These are phyloP conservation scores for Scolopax mira DNA, from an alignment of 2,113 vertebrate genomes.

Conservation along the genomic window DNA sequence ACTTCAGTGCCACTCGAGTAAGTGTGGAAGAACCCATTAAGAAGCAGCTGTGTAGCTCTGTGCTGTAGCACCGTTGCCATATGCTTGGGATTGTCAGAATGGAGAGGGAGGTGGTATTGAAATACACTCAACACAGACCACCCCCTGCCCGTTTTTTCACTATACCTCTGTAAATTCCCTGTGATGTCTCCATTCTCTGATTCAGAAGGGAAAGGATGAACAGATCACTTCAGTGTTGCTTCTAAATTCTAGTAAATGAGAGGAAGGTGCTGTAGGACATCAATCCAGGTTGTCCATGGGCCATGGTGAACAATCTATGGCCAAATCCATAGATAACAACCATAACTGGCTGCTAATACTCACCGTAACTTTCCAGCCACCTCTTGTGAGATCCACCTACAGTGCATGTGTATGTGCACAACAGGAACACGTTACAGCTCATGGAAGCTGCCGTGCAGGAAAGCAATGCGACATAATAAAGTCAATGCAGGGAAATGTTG, in stretches of 20 bases:
- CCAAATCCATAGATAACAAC: neutral
- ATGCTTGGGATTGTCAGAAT: no score
- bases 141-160: neutral
- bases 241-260: neutral
- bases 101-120: neutral
- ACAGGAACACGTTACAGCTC: fast-evolving
- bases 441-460: neutral
- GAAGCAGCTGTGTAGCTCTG: neutral
- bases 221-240: neutral
- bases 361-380: fast-evolving
- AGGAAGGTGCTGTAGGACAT: neutral
- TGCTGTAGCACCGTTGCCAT: neutral
- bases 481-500: neutral
- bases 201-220: neutral
- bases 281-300: neutral
- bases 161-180: neutral
- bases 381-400: fast-evolving
- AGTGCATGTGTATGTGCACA: fast-evolving
- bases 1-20: neutral
- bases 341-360: fast-evolving
- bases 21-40: neutral
- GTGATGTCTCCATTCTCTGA: neutral
- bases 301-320: neutral
- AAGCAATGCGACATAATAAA: slow-evolving; percentile 35
- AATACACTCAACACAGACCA: neutral